phyloP scores from a whole-genome alignment of 1,140 invertebrate genomes.

The Tetragnatha versicolor region DNA sequence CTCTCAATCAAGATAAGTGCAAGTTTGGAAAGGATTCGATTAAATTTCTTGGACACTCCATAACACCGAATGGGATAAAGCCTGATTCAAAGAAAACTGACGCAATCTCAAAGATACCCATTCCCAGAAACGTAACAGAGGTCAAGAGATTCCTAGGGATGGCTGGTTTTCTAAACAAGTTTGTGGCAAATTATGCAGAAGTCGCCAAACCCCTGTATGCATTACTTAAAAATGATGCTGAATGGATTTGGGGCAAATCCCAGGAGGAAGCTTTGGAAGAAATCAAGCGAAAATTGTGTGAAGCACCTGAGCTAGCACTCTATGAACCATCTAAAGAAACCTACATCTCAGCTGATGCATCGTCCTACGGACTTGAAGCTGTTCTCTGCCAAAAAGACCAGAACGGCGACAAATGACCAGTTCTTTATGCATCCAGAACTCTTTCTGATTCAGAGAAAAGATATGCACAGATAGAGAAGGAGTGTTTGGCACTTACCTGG shows the following conservation, averaged over 20 bases:
- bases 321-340: too few species aligned
- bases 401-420: background rate
- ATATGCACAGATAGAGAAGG: constrained; percentile 66
- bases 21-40: background rate
- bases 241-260: background rate
- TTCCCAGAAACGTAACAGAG: too few species aligned
- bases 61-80: background rate
- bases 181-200: background rate
- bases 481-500: constrained; percentile 62
- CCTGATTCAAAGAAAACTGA: background rate
- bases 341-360: too few species aligned
- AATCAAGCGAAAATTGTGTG: background rate
- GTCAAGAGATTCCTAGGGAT: background rate
- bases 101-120: too few species aligned
- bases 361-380: background rate
- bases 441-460: constrained; percentile 60
- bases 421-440: too few species aligned
- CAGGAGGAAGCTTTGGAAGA: background rate
- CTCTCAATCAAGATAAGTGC: too few species aligned
- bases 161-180: background rate
- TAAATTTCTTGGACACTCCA: background rate
- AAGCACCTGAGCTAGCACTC: background rate
- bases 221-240: background rate
- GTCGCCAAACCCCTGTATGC: background rate
- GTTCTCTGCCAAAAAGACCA: background rate